These are phyloP conservation scores for Acanthornis magna DNA, from an alignment of 2,797 vertebrate species.

Conservation along the genomic window DNA sequence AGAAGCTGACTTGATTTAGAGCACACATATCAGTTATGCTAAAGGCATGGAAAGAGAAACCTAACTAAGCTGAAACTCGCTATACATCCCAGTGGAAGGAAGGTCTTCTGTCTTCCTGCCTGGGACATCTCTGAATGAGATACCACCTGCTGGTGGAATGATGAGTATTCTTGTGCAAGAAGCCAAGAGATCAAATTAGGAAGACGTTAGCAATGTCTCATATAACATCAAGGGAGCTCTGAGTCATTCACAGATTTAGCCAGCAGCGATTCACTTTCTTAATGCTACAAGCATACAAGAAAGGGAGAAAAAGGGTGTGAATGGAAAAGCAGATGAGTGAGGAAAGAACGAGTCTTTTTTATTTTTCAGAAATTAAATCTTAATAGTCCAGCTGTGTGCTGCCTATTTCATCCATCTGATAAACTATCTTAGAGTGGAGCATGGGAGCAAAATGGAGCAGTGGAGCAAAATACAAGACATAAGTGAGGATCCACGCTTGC, in stretches of 20 bases:
- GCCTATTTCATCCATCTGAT: not conserved
- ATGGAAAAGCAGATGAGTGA: not conserved
- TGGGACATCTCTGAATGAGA: not conserved
- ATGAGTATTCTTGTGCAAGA: not conserved
- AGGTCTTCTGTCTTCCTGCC: not conserved
- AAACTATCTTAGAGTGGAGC: not conserved
- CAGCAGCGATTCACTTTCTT: not conserved
- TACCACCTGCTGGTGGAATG: not conserved
- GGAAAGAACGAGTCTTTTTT: not conserved
- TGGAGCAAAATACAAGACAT: not conserved
- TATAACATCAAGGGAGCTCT: not conserved
- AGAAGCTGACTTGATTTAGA: not conserved
- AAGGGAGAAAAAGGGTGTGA: not conserved
- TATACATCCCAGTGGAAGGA: not conserved
- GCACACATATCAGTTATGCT: not conserved
- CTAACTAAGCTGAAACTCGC: not conserved
- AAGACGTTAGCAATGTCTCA: not conserved
- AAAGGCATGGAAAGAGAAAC: not conserved
- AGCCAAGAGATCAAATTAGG: constrained; percentile 9
- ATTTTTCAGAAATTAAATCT: not conserved
- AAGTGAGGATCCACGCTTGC: not conserved
- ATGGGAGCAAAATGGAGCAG: no score
- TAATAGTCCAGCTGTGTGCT: not conserved
- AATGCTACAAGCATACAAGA: not conserved
- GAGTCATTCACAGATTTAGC: not conserved